phyloP scores from a whole-genome alignment of 2,888 invertebrate genomes.

The Mamestra brassicae region DNA sequence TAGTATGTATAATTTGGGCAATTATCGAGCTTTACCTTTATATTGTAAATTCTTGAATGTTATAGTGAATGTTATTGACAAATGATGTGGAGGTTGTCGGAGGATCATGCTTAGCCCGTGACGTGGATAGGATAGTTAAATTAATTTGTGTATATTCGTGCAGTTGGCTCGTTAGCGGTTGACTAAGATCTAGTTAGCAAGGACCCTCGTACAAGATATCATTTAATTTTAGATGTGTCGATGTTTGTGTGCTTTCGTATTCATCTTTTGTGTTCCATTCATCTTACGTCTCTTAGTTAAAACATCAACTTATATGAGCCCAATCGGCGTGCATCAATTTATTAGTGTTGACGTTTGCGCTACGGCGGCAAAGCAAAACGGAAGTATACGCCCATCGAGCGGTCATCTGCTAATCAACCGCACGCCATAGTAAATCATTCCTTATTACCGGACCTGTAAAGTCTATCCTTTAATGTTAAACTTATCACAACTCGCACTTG shows the following conservation, averaged over 20 bases:
- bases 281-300: neutral
- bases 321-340: neutral
- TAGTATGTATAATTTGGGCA: conserved; percentile 64
- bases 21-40: conserved; percentile 67
- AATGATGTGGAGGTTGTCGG: conserved; percentile 8
- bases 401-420: conserved; percentile 13
- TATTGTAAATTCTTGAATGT: conserved; percentile 58
- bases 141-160: conserved; percentile 30
- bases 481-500: conserved; percentile 10
- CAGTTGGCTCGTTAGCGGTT: conserved; percentile 2
- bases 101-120: conserved; percentile 2
- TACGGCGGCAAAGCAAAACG: no score
- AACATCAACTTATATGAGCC: neutral
- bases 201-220: neutral
- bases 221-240: neutral
- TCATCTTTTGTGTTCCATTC: neutral
- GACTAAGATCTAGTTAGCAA: neutral
- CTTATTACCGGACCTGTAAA: conserved; percentile 20
- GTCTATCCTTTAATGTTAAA: conserved; percentile 31
- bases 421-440: conserved; percentile 21
- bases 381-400: no score
- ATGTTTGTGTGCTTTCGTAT: neutral
- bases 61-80: conserved; percentile 48
- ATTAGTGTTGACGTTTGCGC: neutral
- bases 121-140: conserved; percentile 25